These are phyloP conservation scores for Homalodisca vitripennis DNA, from an alignment of 1,140 invertebrate species.

Conservation along the genomic window DNA sequence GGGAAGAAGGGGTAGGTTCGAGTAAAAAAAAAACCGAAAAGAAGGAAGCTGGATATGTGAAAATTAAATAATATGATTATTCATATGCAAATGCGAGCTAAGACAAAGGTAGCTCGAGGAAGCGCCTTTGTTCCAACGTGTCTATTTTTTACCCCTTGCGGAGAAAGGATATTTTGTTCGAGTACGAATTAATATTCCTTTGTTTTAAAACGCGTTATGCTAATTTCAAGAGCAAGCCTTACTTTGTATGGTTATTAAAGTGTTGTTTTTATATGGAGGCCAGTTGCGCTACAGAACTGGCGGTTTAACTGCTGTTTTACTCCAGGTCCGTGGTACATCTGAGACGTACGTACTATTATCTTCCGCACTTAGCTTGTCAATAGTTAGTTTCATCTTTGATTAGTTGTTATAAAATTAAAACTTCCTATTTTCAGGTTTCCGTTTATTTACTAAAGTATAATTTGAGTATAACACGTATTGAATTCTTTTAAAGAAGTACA, in stretches of 20 bases:
- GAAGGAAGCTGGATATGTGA: constrained; percentile 25
- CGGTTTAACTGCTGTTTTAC: no score
- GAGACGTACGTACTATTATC: no score
- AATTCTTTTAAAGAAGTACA: no score
- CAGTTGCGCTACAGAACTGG: not conserved
- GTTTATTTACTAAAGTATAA: no score
- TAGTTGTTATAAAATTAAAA: no score
- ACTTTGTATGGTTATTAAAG: constrained; percentile 11
- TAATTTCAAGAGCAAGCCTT: constrained; percentile 21
- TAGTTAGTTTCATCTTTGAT: no score
- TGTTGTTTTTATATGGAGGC: constrained; percentile 10
- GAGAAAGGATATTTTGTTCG: constrained; percentile 32
- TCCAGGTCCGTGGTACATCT: no score
- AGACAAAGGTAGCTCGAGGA: constrained; percentile 27
- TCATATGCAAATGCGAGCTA: constrained; percentile 28
- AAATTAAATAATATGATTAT: constrained; percentile 32
- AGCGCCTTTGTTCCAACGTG: constrained; percentile 25
- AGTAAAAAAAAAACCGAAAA: constrained; percentile 6
- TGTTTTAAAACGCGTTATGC: constrained; percentile 32
- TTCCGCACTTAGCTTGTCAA: no score
- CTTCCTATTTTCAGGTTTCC: no score
- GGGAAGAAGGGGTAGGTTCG: no score
- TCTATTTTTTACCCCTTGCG: constrained; percentile 19
- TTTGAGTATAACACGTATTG: no score
- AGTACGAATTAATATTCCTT: constrained; percentile 31